Evolutionary conservation across 2,797 vertebrate species (phyloP).

Genomic region (Botia almorhae): DNA sequence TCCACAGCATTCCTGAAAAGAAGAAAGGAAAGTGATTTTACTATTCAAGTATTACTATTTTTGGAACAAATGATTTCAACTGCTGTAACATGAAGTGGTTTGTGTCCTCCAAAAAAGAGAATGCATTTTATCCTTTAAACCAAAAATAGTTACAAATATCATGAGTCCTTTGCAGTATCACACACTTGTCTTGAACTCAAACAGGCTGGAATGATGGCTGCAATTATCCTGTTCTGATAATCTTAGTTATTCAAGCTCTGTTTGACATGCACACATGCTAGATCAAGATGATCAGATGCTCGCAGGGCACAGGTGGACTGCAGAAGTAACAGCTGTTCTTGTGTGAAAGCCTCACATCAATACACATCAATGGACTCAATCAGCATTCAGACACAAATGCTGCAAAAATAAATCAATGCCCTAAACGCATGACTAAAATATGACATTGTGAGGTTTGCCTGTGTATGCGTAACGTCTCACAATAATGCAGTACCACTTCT

Average conservation of each 20-base stretch:
- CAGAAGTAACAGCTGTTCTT: constrained; percentile 43
- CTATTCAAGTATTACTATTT: constrained; percentile 11
- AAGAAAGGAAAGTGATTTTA: constrained; percentile 55
- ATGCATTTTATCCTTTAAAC: neutral
- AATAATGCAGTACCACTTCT: neutral
- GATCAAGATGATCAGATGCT: constrained; percentile 30
- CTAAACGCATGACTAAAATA: constrained; percentile 21
- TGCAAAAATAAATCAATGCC: constrained; percentile 24
- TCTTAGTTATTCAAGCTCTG: constrained; percentile 29
- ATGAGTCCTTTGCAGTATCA: neutral
- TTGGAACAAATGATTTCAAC: neutral
- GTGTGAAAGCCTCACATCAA: constrained; percentile 30
- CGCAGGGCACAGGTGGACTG: constrained; percentile 50
- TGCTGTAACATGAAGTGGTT: neutral
- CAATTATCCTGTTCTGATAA: neutral
- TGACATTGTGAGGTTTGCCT: neutral
- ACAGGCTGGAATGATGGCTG: neutral
- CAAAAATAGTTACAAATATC: neutral
- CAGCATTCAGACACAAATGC: constrained; percentile 27
- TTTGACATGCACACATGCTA: constrained; percentile 15
- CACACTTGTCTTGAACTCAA: neutral
- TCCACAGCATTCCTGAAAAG: constrained; percentile 90
- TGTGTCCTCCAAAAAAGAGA: neutral
- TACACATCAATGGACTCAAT: constrained; percentile 31
- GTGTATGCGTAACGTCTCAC: neutral